Percentiles rank a stretch among this genome's conserved stretches.
Conservation (phyloP, 1,140 invertebrate species). For the Eubasilissa regina region DNA sequence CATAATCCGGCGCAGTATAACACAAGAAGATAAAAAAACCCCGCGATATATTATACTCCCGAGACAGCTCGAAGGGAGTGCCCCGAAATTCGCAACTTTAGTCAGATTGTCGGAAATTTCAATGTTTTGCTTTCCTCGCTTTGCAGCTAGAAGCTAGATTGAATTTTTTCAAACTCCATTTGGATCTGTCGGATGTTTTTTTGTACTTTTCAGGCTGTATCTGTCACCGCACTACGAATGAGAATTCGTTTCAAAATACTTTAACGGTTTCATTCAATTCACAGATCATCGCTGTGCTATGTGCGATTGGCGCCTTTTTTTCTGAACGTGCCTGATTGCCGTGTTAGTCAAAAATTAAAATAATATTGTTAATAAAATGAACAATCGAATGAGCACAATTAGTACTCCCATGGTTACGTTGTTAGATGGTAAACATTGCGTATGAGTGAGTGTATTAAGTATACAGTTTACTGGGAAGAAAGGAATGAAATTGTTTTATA, state of each 20-base stretch:
- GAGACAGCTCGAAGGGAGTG: constrained; percentile 28
- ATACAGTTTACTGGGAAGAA: neutral
- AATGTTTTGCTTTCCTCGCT: neutral
- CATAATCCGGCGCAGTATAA: constrained; percentile 45
- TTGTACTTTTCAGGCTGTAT: neutral
- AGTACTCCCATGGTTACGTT: too few species aligned
- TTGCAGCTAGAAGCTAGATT: constrained; percentile 1
- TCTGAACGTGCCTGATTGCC: neutral
- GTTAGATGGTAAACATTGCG: too few species aligned
- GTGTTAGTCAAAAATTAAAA: neutral
- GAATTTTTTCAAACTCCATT: constrained; percentile 28
- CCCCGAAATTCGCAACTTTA: constrained; percentile 35
- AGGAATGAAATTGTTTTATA: too few species aligned
- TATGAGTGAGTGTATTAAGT: neutral
- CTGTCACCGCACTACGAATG: neutral
- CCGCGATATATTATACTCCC: constrained; percentile 26
- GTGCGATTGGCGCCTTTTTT: neutral
- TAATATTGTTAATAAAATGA: too few species aligned
- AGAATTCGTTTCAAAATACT: constrained; percentile 22
- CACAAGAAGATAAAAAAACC: constrained; percentile 33
- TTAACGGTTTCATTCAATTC: constrained; percentile 14
- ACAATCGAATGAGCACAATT: too few species aligned
- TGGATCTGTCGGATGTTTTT: neutral
- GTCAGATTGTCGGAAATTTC: constrained; percentile 10
- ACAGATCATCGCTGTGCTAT: neutral